Percentiles rank a stretch among this genome's conserved stretches.
phyloP scores from a whole-genome alignment of 2,888 invertebrate genomes.

The Lithophane semibrunnea region DNA sequence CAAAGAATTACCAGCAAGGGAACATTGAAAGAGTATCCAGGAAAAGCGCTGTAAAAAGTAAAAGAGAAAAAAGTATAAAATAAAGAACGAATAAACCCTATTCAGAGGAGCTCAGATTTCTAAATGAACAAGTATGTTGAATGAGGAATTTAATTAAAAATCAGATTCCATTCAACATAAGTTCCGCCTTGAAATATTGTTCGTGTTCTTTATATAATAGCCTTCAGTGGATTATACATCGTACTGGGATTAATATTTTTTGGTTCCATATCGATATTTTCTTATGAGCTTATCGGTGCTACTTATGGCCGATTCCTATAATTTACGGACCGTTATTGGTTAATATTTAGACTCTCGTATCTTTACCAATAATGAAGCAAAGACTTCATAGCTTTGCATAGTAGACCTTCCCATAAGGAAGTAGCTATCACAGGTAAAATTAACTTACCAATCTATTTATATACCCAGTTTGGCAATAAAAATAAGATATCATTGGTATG shows the following conservation, averaged over 20 bases:
- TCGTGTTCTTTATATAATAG: constrained; percentile 47
- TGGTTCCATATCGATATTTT: constrained; percentile 37
- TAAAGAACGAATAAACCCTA: constrained; percentile 50
- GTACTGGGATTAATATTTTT: constrained; percentile 28
- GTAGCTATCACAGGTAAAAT: no score
- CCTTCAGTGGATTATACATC: constrained; percentile 30
- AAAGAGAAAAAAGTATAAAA: constrained; percentile 50
- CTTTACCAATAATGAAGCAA: no score
- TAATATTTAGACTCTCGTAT: no score
- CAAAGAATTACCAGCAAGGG: constrained; percentile 28
- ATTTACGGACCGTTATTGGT: no score
- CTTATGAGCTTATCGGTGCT: no score
- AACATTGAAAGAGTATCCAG: constrained; percentile 38
- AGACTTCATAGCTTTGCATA: no score
- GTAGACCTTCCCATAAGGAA: no score
- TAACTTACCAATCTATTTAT: no score
- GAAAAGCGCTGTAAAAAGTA: constrained; percentile 33
- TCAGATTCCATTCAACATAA: constrained; percentile 63
- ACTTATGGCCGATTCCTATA: no score
- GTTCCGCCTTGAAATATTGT: constrained; percentile 53
- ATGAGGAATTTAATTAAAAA: constrained; percentile 66
- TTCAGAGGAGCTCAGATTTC: constrained; percentile 57
- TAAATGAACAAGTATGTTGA: constrained; percentile 67
- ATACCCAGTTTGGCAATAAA: no score
- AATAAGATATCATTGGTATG: no score